These are phyloP conservation scores for Cyphomyrmex costatus DNA, from an alignment of 1,140 invertebrate species.

Conservation along the genomic window DNA sequence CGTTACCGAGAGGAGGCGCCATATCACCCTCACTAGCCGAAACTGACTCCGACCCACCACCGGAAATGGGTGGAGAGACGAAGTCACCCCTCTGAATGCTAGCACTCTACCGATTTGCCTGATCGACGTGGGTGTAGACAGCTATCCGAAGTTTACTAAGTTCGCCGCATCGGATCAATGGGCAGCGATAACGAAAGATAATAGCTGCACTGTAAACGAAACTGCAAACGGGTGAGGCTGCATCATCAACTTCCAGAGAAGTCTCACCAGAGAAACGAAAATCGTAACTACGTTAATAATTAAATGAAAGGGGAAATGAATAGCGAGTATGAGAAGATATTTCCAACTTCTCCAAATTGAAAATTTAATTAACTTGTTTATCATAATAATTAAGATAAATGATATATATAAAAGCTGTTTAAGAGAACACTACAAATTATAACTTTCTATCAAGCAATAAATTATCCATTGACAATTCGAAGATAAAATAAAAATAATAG, in stretches of 20 bases:
- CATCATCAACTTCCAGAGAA: slow-evolving; percentile 14
- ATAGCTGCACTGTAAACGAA: slow-evolving; percentile 52
- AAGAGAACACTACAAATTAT: neutral
- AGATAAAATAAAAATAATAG: no score
- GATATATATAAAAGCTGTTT: neutral
- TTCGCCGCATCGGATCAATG: slow-evolving; percentile 60
- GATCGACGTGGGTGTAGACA: slow-evolving; percentile 53
- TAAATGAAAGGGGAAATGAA: neutral
- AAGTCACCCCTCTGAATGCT: slow-evolving; percentile 38
- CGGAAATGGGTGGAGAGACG: slow-evolving; percentile 38
- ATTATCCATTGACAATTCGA: no score
- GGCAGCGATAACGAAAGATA: slow-evolving; percentile 60
- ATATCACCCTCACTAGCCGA: slow-evolving; percentile 28
- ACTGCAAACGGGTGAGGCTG: neutral
- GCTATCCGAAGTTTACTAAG: slow-evolving; percentile 51
- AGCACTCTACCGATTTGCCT: slow-evolving; percentile 37
- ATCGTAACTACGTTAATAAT: slow-evolving; percentile 27
- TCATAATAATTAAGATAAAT: slow-evolving; percentile 34
- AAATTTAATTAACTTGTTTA: slow-evolving; percentile 37
- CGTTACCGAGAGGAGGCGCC: slow-evolving; percentile 25
- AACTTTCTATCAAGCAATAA: neutral
- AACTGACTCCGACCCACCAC: neutral
- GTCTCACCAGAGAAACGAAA: neutral
- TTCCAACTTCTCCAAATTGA: slow-evolving; percentile 20
- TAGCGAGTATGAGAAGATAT: neutral